These are phyloP conservation scores for Chloropsis hardwickii DNA, from an alignment of 2,113 vertebrate genomes.

Conservation along the genomic window DNA sequence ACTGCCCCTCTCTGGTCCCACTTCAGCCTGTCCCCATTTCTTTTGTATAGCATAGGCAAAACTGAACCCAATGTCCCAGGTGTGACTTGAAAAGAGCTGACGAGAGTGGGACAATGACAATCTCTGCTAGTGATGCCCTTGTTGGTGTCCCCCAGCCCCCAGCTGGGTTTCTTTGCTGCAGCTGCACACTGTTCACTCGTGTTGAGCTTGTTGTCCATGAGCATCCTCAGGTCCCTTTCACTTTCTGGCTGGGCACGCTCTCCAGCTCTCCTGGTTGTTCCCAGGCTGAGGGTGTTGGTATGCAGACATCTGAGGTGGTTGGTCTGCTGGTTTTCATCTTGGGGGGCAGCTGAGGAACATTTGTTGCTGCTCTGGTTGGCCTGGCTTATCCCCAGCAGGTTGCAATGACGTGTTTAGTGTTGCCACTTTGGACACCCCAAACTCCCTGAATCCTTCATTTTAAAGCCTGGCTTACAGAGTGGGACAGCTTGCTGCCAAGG, in stretches of 20 bases:
- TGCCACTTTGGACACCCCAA: not conserved
- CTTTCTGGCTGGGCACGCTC: not conserved
- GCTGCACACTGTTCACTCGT: not conserved
- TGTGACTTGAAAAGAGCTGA: not conserved
- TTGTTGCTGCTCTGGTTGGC: not conserved
- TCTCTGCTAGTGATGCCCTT: not conserved
- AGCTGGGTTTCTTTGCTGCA: not conserved
- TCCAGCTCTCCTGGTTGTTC: not conserved
- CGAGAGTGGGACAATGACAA: not conserved
- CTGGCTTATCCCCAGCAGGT: not conserved
- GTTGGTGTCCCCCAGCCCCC: not conserved
- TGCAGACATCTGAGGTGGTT: not conserved
- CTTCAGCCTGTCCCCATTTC: no score
- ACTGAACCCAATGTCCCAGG: not conserved
- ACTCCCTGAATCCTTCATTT: not conserved
- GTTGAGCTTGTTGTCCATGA: not conserved
- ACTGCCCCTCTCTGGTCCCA: not conserved
- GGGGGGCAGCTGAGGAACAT: not conserved
- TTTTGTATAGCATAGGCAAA: not conserved
- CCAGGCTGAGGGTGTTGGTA: not conserved
- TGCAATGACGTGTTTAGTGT: not conserved
- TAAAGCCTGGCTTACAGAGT: not conserved
- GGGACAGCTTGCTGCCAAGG: not conserved
- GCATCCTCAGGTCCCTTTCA: not conserved
- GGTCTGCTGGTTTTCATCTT: not conserved